phyloP scores from a whole-genome alignment of 2,113 vertebrate genomes.

The Hassar affinis region DNA sequence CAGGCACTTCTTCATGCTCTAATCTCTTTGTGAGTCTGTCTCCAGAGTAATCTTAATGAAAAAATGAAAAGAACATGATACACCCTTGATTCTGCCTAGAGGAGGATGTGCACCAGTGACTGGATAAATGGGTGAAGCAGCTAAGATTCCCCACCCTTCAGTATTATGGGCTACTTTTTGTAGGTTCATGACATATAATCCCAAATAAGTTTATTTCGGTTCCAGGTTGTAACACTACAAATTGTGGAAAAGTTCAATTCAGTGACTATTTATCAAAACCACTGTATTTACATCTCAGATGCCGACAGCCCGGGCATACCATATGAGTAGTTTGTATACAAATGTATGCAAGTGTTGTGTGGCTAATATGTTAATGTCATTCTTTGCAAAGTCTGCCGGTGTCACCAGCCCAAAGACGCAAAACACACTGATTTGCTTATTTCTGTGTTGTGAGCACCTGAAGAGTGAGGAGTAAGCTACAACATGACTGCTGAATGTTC shows the following conservation, averaged over 20 bases:
- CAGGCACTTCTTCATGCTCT: background rate
- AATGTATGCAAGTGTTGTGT: background rate
- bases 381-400: background rate
- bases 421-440: conserved; percentile 9
- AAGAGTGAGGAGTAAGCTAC: background rate
- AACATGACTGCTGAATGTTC: background rate
- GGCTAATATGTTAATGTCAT: conserved; percentile 10
- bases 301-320: background rate
- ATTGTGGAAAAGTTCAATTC: background rate
- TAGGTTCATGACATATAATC: background rate
- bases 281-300: background rate
- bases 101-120: background rate
- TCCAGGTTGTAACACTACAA: too few relatives aligned
- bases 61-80: background rate
- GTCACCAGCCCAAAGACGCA: background rate
- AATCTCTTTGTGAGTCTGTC: too few relatives aligned
- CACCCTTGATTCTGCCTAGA: background rate
- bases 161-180: background rate
- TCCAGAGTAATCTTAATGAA: background rate
- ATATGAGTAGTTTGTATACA: background rate
- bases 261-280: background rate
- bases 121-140: background rate
- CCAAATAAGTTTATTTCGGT: too few relatives aligned
- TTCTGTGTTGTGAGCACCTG: background rate
- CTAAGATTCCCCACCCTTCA: background rate